Evolutionary conservation across 1,140 invertebrate species (phyloP), one percentile per base, ranked within the genome.

Genomic region (Scaptomyza hsui): DNA sequence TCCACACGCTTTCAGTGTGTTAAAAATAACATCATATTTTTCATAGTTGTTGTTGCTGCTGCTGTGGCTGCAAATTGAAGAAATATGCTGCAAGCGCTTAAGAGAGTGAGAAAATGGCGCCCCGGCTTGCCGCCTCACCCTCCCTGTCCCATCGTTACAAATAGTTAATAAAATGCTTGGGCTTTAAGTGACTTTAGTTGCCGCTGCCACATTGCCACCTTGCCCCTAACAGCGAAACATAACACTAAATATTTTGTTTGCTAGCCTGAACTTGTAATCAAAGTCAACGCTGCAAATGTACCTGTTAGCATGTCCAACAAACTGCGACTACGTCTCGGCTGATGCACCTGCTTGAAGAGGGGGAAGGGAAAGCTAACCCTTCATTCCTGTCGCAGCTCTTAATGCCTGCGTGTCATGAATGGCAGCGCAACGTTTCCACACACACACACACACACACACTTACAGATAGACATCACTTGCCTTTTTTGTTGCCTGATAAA

Each of bases 11-110:
- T 85, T 81, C 77, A 81, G 82, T 86, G 81, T 88, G 81, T 86
- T 86, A 88, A 86, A 86, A 86, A 86, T 86, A 86, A 86, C 81
- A 86, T 88, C 63, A 86, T 86, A 86, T 85, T 85, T 86, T 80
- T 77, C 74, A 78, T 83, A 67, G 75, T 74, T 62, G 64, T 56
- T 21, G 51, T 16, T 44, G 68, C 9, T 68, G 76, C 47, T 45
- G 26, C 4, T 42, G 56, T 41, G 35, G 29, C 49, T 21, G 64
- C 55, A 69, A 88, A 75, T 89, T 78, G 82, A 75, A 81, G 81
- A 76, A 86, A 78, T 81, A 72, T 86, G 68, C 73, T 83, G 83
- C 75, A 48, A 63, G 73, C 51, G 69, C 49, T 39, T 61, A 51
- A 60, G 55, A 62, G 72, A 55, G 70, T 81, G 74, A 71, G 55